phyloP scores from a whole-genome alignment of 2,113 vertebrate genomes.

The Oenanthe melanoleuca region DNA sequence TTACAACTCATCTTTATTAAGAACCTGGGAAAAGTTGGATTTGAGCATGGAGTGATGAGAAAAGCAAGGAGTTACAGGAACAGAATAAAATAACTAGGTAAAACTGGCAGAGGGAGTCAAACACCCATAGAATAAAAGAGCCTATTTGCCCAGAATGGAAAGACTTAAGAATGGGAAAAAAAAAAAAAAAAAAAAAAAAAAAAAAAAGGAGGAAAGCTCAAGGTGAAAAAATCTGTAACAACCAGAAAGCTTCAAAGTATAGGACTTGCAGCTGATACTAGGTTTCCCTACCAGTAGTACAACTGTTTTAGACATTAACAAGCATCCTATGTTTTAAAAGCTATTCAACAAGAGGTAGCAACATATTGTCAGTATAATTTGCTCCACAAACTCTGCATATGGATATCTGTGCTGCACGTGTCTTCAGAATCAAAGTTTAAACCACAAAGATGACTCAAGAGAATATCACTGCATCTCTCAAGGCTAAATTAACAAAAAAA shows the following conservation, averaged over 20 bases:
- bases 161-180: background rate
- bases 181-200: too few species aligned
- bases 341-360: background rate
- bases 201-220: background rate
- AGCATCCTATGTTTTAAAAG: background rate
- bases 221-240: background rate
- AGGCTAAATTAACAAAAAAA: background rate
- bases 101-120: background rate
- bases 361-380: background rate
- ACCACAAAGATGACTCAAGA: rapidly evolving
- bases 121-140: background rate
- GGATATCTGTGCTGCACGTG: background rate
- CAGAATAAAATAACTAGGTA: background rate
- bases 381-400: background rate
- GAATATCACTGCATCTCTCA: background rate
- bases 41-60: background rate
- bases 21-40: background rate
- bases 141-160: background rate
- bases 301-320: background rate
- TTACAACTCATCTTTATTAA: background rate
- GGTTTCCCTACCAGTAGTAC: background rate
- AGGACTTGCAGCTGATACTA: background rate
- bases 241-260: background rate
- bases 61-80: background rate
- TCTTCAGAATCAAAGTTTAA: background rate